These are phyloP conservation scores for Leptarthrus brevirostris DNA, from an alignment of 2,888 invertebrate species.

Conservation along the genomic window DNA sequence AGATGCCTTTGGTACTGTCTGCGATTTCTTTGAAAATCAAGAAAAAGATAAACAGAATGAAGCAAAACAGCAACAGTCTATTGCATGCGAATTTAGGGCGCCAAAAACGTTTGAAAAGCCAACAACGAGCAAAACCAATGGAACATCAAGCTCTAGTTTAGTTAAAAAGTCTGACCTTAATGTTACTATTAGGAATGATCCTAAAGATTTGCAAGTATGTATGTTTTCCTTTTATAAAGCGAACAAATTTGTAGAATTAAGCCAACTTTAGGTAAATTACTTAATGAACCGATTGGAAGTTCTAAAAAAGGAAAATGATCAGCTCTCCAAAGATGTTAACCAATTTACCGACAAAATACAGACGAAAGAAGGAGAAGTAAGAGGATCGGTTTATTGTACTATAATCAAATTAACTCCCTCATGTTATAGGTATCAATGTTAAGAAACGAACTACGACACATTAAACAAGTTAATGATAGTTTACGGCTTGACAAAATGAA, in stretches of 20 bases:
- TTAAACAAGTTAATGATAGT: constrained; percentile 50
- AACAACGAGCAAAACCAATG: background rate
- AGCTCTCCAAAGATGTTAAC: constrained; percentile 46
- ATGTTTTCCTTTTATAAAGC: no score
- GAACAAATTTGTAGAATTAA: background rate
- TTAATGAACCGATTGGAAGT: constrained; percentile 16
- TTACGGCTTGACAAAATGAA: constrained; percentile 52
- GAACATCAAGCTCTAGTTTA: no score
- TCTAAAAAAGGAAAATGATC: constrained; percentile 51
- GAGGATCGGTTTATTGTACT: background rate
- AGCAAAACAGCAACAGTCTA: background rate
- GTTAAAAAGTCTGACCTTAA: background rate
- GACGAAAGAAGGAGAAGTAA: constrained; percentile 55
- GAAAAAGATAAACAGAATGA: background rate
- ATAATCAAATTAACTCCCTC: background rate
- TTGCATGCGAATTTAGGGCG: background rate
- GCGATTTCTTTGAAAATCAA: constrained; percentile 12
- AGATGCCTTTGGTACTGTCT: constrained; percentile 47
- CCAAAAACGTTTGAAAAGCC: background rate
- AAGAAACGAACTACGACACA: constrained; percentile 51
- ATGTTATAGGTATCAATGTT: constrained; percentile 50
- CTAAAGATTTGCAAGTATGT: constrained; percentile 32
- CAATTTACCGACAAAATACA: constrained; percentile 53
- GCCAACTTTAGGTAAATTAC: constrained; percentile 36
- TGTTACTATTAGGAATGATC: constrained; percentile 8